phyloP scores from a whole-genome alignment of 2,797 vertebrate species.

The Syngnathus acus region DNA sequence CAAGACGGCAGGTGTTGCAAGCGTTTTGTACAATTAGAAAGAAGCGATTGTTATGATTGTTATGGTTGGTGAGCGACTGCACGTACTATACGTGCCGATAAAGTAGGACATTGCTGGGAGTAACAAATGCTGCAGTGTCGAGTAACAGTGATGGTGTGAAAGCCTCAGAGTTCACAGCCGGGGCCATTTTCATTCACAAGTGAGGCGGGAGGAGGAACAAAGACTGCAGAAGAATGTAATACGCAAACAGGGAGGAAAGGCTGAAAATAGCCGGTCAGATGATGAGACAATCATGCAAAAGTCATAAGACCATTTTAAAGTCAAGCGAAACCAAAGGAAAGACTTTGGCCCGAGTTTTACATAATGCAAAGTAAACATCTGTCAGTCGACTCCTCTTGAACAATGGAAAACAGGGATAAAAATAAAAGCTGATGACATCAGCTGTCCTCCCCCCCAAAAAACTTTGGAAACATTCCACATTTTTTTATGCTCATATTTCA shows the following conservation, averaged over 20 bases:
- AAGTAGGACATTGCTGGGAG: conserved; percentile 38
- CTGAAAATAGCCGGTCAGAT: conserved; percentile 42
- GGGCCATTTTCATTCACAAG: conserved; percentile 34
- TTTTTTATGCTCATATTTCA: neutral
- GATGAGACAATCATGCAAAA: conserved; percentile 22
- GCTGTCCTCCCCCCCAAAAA: neutral
- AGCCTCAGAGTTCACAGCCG: conserved; percentile 25
- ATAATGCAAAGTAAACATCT: conserved; percentile 2
- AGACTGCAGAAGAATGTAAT: conserved; percentile 22
- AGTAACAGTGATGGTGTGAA: conserved; percentile 34
- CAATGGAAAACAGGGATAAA: neutral
- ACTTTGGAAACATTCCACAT: neutral
- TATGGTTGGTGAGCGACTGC: too few relatives aligned
- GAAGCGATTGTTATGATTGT: conserved; percentile 1
- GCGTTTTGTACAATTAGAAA: conserved; percentile 1
- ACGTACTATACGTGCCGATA: conserved; percentile 8
- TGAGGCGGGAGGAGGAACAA: conserved; percentile 9
- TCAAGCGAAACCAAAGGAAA: conserved; percentile 11
- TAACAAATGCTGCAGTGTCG: conserved; percentile 49
- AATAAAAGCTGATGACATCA: neutral
- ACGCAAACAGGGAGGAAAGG: conserved; percentile 18
- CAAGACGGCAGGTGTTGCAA: neutral
- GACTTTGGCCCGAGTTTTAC: neutral
- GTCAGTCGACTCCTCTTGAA: neutral
- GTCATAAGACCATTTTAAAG: conserved; percentile 17